phyloP scores from a whole-genome alignment of 1,140 invertebrate species.

The Ephestia elutella region DNA sequence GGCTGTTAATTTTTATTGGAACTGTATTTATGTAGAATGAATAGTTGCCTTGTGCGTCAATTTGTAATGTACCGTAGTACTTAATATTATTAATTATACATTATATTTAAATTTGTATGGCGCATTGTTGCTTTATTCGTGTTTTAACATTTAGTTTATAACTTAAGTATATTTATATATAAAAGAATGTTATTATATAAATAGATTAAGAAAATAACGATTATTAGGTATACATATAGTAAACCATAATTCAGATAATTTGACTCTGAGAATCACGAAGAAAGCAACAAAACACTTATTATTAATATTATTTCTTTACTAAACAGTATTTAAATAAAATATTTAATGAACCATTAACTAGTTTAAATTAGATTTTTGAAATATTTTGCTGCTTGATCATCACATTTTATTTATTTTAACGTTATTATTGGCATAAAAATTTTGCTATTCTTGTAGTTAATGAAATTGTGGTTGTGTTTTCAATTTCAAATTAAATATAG shows the following conservation, averaged over 20 bases:
- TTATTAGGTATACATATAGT: no score
- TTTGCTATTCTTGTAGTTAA: background rate
- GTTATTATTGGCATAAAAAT: no score
- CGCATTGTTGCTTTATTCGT: background rate
- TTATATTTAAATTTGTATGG: background rate
- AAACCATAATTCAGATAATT: no score
- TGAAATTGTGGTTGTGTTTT: background rate
- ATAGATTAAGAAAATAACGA: no score
- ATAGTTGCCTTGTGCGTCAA: constrained; percentile 3
- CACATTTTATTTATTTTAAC: no score
- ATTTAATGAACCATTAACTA: background rate
- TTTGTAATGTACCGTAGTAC: background rate
- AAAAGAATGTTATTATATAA: no score
- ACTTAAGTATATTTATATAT: background rate
- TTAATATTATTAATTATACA: background rate
- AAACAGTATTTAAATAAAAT: background rate
- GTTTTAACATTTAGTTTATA: background rate
- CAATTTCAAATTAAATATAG: background rate
- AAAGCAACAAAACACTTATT: background rate
- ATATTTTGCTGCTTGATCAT: background rate
- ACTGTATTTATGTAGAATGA: background rate
- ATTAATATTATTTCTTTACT: background rate
- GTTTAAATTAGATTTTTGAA: background rate
- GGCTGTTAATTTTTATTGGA: constrained; percentile 1
- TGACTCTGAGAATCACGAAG: no score